Evolutionary conservation across 2,888 invertebrate genomes (phyloP).

Genomic region (Baronia brevicornis): DNA sequence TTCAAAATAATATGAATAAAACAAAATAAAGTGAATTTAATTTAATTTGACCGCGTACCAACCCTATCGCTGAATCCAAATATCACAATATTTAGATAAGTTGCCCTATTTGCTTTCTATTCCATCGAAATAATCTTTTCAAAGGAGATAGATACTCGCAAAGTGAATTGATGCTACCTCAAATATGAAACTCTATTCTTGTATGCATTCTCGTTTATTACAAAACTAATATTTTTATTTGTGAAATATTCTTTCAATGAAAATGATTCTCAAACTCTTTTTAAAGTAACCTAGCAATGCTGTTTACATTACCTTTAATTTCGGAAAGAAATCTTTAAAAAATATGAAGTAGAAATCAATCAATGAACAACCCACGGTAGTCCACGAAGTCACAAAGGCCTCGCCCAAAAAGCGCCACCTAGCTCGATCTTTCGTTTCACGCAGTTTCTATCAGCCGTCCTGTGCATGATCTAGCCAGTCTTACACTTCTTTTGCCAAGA

Average conservation of each 20-base stretch:
- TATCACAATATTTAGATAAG: constrained; percentile 43
- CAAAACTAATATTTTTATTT: constrained; percentile 28
- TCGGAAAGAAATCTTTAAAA: constrained; percentile 8
- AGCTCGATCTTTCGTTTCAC: no score
- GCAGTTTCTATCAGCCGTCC: no score
- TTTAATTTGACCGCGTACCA: not conserved
- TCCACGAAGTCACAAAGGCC: no score
- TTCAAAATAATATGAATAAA: no score
- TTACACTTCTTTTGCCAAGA: no score
- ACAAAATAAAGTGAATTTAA: no score
- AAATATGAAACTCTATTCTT: constrained; percentile 11
- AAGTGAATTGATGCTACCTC: constrained; percentile 25
- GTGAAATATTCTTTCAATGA: constrained; percentile 18
- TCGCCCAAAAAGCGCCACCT: no score
- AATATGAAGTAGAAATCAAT: constrained; percentile 1
- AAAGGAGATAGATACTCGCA: constrained; percentile 27
- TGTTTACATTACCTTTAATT: constrained; percentile 16
- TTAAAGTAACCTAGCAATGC: no score
- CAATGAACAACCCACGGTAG: constrained; percentile 8
- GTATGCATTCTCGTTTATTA: constrained; percentile 22
- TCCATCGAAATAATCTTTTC: constrained; percentile 41
- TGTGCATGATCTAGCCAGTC: no score
- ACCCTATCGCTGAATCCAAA: constrained; percentile 24
- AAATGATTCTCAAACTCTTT: constrained; percentile 8
- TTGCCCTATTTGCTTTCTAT: constrained; percentile 48